Conservation (phyloP, 2,888 invertebrate species). For the Andrena minutula region DNA sequence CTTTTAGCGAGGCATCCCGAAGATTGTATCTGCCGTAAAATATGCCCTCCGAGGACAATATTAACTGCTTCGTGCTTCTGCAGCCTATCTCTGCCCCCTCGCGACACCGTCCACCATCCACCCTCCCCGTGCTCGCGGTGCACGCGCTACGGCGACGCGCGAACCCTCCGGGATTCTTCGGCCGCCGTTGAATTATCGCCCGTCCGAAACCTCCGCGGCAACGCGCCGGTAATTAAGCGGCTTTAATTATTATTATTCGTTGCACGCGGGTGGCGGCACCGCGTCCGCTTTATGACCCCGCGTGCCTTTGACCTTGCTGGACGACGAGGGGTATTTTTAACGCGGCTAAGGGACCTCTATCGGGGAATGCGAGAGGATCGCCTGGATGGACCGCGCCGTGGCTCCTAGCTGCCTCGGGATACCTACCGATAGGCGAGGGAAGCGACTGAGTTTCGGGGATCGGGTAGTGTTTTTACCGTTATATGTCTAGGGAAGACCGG, state of each 20-base stretch:
- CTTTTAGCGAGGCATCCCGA: slow-evolving; percentile 84
- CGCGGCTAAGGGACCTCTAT: slow-evolving; percentile 6
- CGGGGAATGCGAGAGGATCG: not conserved
- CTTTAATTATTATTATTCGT: slow-evolving; percentile 76
- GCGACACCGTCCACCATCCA: slow-evolving; percentile 59
- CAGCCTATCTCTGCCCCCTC: slow-evolving; percentile 72
- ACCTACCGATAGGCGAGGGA: not conserved
- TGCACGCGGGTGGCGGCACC: slow-evolving; percentile 73
- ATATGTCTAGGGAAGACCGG: too few species aligned
- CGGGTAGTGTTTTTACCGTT: too few species aligned
- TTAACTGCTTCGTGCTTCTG: slow-evolving; percentile 84
- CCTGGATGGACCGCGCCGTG: not conserved
- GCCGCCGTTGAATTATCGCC: slow-evolving; percentile 71
- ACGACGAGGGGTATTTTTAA: slow-evolving; percentile 45
- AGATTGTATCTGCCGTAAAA: slow-evolving; percentile 84
- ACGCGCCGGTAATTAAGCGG: slow-evolving; percentile 73
- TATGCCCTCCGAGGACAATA: slow-evolving; percentile 84
- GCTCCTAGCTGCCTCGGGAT: not conserved
- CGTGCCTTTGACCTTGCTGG: slow-evolving; percentile 63
- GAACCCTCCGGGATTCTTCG: slow-evolving; percentile 68
- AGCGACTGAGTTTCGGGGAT: not conserved
- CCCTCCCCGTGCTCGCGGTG: slow-evolving; percentile 51
- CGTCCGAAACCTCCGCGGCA: slow-evolving; percentile 70
- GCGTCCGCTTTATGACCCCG: slow-evolving; percentile 64
- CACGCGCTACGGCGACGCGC: slow-evolving; percentile 69